phyloP scores from a whole-genome alignment of 2,888 invertebrate species.

The Cryptus armator region DNA sequence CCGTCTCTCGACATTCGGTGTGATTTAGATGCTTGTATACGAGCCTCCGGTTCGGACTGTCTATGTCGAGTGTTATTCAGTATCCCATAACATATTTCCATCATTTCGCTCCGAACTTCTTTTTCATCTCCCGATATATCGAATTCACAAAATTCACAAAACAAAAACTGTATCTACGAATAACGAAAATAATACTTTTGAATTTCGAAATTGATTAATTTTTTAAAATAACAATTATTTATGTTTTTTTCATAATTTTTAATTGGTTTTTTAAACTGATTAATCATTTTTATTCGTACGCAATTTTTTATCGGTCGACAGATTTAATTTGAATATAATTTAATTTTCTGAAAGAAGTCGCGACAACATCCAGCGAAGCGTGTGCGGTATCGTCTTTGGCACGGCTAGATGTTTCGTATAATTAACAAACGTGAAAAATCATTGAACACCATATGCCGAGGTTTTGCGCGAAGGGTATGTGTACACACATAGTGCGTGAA shows the following conservation, averaged over 20 bases:
- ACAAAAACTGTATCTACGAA: neutral
- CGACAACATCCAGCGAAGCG: slow-evolving; percentile 26
- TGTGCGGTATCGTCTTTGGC: slow-evolving; percentile 73
- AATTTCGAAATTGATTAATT: neutral
- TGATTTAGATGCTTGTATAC: slow-evolving; percentile 76
- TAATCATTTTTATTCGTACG: neutral
- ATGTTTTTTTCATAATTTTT: too few relatives aligned
- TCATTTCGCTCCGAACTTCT: neutral
- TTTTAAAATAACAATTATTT: too few relatives aligned
- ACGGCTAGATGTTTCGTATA: slow-evolving; percentile 79
- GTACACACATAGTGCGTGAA: slow-evolving; percentile 55
- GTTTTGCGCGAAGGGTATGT: slow-evolving; percentile 64
- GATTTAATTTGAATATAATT: slow-evolving; percentile 6
- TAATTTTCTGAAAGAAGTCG: slow-evolving; percentile 9
- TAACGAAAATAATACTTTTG: neutral
- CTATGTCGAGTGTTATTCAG: neutral
- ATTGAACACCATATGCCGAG: slow-evolving; percentile 83
- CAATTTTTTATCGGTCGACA: neutral
- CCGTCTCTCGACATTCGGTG: slow-evolving; percentile 77
- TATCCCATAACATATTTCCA: slow-evolving; percentile 31
- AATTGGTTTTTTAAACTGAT: too few relatives aligned
- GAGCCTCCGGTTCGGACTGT: slow-evolving; percentile 14
- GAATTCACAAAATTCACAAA: neutral
- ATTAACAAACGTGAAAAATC: slow-evolving; percentile 81
- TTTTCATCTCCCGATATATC: neutral